A percentile compares a stretch with the other conserved stretches of the same genome.
Conservation (phyloP, 2,888 invertebrate genomes). For the Drosophila leonis region DNA sequence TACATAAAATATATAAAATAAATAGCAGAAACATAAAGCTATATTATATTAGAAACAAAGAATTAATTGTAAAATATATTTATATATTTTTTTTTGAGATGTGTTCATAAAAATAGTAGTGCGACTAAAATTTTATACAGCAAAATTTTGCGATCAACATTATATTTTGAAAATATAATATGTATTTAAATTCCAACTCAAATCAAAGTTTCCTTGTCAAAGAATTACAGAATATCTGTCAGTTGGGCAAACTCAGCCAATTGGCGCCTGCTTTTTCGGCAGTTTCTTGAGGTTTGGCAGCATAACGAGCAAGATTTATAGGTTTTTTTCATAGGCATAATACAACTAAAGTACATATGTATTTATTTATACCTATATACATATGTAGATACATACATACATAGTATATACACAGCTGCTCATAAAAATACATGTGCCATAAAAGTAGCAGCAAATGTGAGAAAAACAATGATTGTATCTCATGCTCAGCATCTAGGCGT, state of each 20-base stretch:
- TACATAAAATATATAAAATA: too few relatives aligned
- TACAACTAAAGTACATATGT: slow-evolving; percentile 35
- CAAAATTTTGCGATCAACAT: too few relatives aligned
- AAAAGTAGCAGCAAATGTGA: slow-evolving; percentile 45
- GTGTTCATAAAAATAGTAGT: too few relatives aligned
- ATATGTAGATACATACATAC: background rate
- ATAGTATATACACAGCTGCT: background rate
- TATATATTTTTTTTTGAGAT: too few relatives aligned
- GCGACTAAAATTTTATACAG: too few relatives aligned
- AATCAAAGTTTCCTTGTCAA: background rate
- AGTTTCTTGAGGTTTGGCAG: slow-evolving; percentile 21
- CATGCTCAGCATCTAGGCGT: slow-evolving; percentile 6
- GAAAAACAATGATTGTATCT: slow-evolving; percentile 50
- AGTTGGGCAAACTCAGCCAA: background rate
- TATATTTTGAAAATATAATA: too few relatives aligned
- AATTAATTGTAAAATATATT: too few relatives aligned
- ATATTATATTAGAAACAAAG: too few relatives aligned
- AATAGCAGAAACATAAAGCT: too few relatives aligned
- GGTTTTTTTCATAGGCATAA: slow-evolving; percentile 33
- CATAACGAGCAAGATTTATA: slow-evolving; percentile 51
- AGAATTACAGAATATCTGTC: background rate
- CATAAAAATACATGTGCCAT: slow-evolving; percentile 42
- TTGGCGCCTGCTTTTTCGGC: background rate
- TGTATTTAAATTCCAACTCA: background rate
- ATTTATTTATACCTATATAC: slow-evolving; percentile 20